Evolutionary conservation across 2,888 invertebrate genomes (phyloP), one percentile per base, ranked within the genome.

Genomic region (Tetheella fluctuosa): DNA sequence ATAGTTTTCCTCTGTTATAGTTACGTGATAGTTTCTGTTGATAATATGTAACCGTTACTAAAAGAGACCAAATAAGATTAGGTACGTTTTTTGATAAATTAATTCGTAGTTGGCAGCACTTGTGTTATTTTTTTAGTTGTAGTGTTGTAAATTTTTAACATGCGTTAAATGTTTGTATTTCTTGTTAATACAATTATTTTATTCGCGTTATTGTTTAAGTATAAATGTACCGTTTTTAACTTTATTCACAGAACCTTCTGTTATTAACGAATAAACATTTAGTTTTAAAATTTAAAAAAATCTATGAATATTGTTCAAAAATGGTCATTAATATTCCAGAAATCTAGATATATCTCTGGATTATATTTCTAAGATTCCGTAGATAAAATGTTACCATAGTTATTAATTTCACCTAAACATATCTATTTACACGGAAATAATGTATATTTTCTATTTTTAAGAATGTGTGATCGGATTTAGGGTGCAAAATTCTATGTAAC

Each of bases 1-100:
- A 63, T 74, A 70, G 68, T 70, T 70, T 72, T 68, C 64, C 62
- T 71, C 69, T 67, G 63, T 69, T 74, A 53, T 28, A 68, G 67
- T 73, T 76, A 81, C 72, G 76, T 73, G 67, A 74, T 72, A 69
- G 73, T 80, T 82, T 85, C 76, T 81, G 85, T 88, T 86, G 61
- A 80, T 42, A 42, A 71, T 79, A 80, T 82, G 76, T 84, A 85
- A 86, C 88, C 88, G 87, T 90, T 91, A 90, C 88, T 91, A 91
- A 88, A 90, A 90, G 90, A 92, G 92, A 92, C 92, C 91, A 92
- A 93, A 93, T 93, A 93, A 91, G 88, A 83, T 87, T 91, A 92
- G 91, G 87, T 90, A 89, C 77, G 83, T 87, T 90, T 87, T 75
- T 76, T 74, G 76, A 69, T 69, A 65, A 61, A 73, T 80, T 76